Evolutionary conservation across 2,797 vertebrate genomes (phyloP).

Genomic region (Acropternis orthonyx): DNA sequence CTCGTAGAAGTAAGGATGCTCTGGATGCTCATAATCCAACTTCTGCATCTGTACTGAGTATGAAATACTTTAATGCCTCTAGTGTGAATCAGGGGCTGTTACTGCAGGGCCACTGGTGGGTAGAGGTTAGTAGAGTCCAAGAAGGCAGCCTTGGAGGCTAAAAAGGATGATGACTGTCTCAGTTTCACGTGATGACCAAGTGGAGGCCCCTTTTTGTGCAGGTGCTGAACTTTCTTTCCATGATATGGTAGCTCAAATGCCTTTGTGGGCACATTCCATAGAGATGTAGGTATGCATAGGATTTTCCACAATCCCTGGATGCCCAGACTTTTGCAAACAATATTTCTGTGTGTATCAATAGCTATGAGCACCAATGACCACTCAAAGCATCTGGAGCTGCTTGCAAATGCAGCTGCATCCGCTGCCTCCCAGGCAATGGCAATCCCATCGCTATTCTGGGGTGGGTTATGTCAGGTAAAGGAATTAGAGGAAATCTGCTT

Average conservation of each 20-base stretch:
- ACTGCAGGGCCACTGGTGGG: background rate
- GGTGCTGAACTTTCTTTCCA: background rate
- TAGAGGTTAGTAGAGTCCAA: background rate
- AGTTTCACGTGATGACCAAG: background rate
- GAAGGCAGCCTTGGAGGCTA: background rate
- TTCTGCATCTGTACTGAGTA: background rate
- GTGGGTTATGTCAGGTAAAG: background rate
- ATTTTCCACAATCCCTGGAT: background rate
- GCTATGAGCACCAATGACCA: background rate
- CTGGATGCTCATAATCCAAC: background rate
- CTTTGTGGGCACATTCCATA: rapidly evolving
- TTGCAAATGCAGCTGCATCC: background rate
- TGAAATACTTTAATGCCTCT: background rate
- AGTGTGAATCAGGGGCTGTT: rapidly evolving
- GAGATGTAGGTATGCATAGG: background rate
- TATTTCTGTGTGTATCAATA: rapidly evolving
- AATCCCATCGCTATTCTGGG: background rate
- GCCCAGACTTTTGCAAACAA: background rate
- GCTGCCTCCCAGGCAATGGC: background rate
- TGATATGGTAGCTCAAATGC: background rate
- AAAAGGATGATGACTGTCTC: background rate
- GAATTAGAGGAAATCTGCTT: background rate
- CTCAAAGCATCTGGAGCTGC: background rate
- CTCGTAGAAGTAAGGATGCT: background rate
- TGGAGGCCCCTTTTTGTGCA: background rate